Evolutionary conservation across 2,888 invertebrate species (phyloP).

Genomic region (Heliconius erato): DNA sequence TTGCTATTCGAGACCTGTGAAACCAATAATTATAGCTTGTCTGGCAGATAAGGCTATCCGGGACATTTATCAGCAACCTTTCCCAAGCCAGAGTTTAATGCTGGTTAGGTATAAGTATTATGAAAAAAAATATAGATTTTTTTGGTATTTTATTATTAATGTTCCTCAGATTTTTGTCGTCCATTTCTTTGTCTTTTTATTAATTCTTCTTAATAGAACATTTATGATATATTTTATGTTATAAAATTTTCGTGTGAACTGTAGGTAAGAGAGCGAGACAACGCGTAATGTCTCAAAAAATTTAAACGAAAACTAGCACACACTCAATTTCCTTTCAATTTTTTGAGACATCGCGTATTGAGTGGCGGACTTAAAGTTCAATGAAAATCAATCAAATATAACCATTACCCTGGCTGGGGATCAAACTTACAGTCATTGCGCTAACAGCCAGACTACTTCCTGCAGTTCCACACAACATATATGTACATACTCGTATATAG

Average conservation of each 20-base stretch:
- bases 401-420: not conserved
- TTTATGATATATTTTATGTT: not conserved
- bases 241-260: not conserved
- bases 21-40: too few relatives aligned
- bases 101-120: not conserved
- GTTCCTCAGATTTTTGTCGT: not conserved
- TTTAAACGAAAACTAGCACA: too few relatives aligned
- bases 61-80: too few relatives aligned
- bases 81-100: too few relatives aligned
- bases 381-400: too few relatives aligned
- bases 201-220: too few relatives aligned
- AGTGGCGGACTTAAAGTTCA: too few relatives aligned
- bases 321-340: too few relatives aligned
- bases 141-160: not conserved
- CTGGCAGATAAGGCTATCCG: too few relatives aligned
- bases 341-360: too few relatives aligned
- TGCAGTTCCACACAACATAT: not conserved
- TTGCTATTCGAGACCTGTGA: too few relatives aligned
- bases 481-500: not conserved
- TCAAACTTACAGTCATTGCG: not conserved
- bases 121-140: not conserved
- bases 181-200: not conserved
- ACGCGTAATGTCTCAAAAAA: too few relatives aligned
- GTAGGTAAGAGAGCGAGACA: not conserved
- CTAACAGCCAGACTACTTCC: not conserved